A percentile compares a stretch with the other conserved stretches of the same genome.
phyloP scores from a whole-genome alignment of 2,113 vertebrate species.

The Gymnogyps californianus region DNA sequence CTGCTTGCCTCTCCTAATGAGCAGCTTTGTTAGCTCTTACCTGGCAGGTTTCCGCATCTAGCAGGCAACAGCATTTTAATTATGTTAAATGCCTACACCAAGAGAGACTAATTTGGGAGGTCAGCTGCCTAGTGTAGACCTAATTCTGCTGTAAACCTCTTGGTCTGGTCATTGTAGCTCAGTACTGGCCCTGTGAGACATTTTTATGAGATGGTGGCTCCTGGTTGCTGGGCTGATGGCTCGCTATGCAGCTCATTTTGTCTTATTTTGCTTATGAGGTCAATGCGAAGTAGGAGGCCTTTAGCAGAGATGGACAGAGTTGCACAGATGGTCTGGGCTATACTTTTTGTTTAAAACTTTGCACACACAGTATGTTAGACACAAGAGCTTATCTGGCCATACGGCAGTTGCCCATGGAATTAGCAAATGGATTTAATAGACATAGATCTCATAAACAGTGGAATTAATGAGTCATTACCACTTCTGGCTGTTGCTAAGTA shows the following conservation, averaged over 20 bases:
- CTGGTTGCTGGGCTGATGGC: background rate
- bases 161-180: fast-evolving
- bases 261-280: background rate
- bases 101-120: background rate
- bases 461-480: slow-evolving; percentile 22
- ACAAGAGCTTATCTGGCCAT: background rate
- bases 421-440: background rate
- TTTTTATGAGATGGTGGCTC: background rate
- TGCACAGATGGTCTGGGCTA: background rate
- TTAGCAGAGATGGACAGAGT: background rate
- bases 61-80: background rate
- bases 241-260: background rate
- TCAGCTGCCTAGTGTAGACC: fast-evolving
- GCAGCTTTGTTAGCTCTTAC: background rate
- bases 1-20: background rate
- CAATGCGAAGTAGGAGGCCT: background rate
- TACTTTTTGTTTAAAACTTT: background rate
- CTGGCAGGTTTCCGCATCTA: background rate
- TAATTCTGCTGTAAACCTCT: background rate
- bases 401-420: background rate
- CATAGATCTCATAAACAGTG: background rate
- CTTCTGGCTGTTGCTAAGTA: background rate
- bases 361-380: fast-evolving
- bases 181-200: background rate
- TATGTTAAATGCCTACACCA: background rate